Conservation (phyloP, 1,140 invertebrate species). For the Littorina saxatilis region DNA sequence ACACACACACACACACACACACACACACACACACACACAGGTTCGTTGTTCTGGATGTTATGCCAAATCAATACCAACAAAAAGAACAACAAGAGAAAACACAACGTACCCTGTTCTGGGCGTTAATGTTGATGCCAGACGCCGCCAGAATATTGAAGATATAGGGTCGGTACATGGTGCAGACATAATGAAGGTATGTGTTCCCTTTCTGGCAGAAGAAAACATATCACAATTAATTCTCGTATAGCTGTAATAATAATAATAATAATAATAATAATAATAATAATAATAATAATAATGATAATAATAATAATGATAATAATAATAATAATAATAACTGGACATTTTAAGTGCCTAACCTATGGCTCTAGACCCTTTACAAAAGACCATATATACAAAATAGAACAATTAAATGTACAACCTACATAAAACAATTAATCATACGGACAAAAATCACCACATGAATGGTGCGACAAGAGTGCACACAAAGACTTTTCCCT, state of each 20-base stretch:
- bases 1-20: not conserved
- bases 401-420: not conserved
- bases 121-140: constrained; percentile 62
- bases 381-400: not conserved
- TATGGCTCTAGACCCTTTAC: no score
- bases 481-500: no score
- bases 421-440: no score
- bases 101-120: constrained; percentile 66
- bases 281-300: no score
- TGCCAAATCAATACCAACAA: no score
- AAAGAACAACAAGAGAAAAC: no score
- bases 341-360: no score
- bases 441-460: no score
- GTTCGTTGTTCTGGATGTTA: no score
- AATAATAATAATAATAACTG: no score
- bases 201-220: constrained; percentile 68
- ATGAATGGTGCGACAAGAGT: not conserved
- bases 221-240: not conserved
- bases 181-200: constrained; percentile 69
- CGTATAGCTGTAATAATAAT: not conserved
- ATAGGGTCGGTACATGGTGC: constrained; percentile 66
- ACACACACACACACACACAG: not conserved
- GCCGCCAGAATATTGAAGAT: constrained; percentile 63
- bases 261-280: no score
- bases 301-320: no score